Percentiles rank a stretch among this genome's conserved stretches.
phyloP scores from a whole-genome alignment of 2,797 vertebrate species.

The Scarus forsteni region DNA sequence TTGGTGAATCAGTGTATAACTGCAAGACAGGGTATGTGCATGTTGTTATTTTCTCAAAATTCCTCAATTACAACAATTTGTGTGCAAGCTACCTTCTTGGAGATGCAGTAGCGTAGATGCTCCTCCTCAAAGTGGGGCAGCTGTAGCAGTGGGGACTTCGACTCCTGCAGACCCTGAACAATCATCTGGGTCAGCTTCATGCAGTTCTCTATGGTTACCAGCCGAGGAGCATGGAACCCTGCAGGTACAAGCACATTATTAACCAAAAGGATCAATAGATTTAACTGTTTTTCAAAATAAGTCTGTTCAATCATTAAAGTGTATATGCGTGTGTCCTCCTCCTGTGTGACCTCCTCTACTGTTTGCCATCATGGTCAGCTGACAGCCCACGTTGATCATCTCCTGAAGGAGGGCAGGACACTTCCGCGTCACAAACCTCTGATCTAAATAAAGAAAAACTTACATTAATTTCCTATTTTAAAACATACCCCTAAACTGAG shows the following conservation, averaged over 20 bases:
- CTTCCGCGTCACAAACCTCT: constrained; percentile 96
- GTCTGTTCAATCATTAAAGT: not conserved
- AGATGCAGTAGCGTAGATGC: constrained; percentile 93
- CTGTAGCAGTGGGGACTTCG: constrained; percentile 95
- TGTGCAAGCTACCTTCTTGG: constrained; percentile 90
- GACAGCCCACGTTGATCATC: constrained; percentile 99
- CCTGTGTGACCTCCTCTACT: constrained; percentile 92
- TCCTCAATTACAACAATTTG: no score
- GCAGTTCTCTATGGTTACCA: constrained; percentile 96
- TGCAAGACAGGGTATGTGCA: no score
- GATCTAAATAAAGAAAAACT: constrained; percentile 84
- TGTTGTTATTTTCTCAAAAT: not conserved
- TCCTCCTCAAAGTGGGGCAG: constrained; percentile 98
- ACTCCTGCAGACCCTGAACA: constrained; percentile 96
- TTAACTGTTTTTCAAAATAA: no score
- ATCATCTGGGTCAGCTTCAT: constrained; percentile 99
- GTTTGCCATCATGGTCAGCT: constrained; percentile 98
- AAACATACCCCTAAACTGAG: not conserved
- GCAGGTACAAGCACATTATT: not conserved
- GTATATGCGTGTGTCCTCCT: constrained; percentile 1
- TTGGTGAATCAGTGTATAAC: not conserved
- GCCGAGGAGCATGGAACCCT: constrained; percentile 94
- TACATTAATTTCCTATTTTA: not conserved
- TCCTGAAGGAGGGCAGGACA: constrained; percentile 97
- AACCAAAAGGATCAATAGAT: not conserved